Conservation (phyloP, 2,888 invertebrate species). For the Embidobia sp. region DNA sequence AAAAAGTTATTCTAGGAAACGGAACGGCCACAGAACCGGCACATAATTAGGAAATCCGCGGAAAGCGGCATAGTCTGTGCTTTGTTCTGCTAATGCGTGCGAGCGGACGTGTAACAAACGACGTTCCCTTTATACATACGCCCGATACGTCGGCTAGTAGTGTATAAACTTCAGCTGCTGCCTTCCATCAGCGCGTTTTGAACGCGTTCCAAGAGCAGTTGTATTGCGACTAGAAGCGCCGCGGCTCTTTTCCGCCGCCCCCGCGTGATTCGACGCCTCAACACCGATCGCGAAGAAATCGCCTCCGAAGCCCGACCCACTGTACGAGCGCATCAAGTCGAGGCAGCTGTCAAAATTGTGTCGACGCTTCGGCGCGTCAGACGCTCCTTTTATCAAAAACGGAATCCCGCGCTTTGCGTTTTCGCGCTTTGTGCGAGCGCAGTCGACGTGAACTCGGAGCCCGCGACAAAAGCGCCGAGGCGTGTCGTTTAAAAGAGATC, state of each 20-base stretch:
- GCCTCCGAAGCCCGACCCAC: constrained; percentile 49
- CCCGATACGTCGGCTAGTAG: constrained; percentile 64
- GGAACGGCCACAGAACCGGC: constrained; percentile 32
- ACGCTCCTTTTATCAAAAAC: constrained; percentile 21
- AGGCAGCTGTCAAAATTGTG: constrained; percentile 19
- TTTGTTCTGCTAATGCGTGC: constrained; percentile 52
- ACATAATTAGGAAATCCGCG: constrained; percentile 61
- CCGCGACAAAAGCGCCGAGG: not conserved
- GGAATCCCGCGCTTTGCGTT: not conserved
- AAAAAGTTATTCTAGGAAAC: constrained; percentile 54
- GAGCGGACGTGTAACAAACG: constrained; percentile 58
- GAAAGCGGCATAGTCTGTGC: constrained; percentile 51
- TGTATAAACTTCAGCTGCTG: constrained; percentile 69
- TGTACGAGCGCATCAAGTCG: constrained; percentile 13
- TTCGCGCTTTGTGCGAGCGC: not conserved
- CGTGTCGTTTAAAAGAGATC: no score
- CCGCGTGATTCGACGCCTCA: constrained; percentile 62
- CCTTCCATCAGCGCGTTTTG: constrained; percentile 73
- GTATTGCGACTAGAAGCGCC: constrained; percentile 66
- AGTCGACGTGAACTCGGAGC: not conserved
- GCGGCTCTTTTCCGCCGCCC: no score
- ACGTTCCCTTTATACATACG: constrained; percentile 59
- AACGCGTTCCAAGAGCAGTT: constrained; percentile 76
- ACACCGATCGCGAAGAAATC: constrained; percentile 60
- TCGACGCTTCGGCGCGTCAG: constrained; percentile 13